These are phyloP conservation scores for Zootermopsis nevadensis DNA, from an alignment of 2,888 invertebrate genomes.

Conservation along the genomic window DNA sequence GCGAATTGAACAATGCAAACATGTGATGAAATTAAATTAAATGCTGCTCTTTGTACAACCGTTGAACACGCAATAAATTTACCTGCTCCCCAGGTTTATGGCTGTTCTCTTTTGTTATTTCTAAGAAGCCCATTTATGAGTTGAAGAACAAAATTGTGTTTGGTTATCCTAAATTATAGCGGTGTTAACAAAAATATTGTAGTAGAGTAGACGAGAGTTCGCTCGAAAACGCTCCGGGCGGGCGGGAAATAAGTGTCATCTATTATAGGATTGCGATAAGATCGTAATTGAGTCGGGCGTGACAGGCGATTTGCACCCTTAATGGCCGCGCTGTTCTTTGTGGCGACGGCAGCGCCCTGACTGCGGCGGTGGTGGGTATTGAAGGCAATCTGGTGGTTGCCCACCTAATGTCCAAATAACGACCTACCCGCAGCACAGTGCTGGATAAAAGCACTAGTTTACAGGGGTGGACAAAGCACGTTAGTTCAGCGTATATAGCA, in stretches of 20 bases:
- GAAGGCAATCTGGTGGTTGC: conserved; percentile 48
- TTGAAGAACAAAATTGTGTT: conserved; percentile 27
- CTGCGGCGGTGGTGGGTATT: conserved; percentile 38
- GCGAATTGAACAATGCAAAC: neutral
- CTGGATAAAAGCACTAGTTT: conserved; percentile 29
- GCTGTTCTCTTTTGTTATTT: conserved; percentile 23
- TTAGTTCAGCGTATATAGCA: neutral
- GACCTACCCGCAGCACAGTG: conserved; percentile 38
- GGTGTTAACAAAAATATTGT: conserved; percentile 35
- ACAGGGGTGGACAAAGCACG: neutral
- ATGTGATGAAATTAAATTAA: conserved; percentile 10
- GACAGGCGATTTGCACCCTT: conserved; percentile 52
- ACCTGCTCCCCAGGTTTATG: neutral
- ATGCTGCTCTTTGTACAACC: neutral
- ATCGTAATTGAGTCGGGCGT: conserved; percentile 52
- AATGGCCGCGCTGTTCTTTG: conserved; percentile 50
- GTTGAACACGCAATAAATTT: conserved; percentile 8
- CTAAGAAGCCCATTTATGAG: conserved; percentile 10
- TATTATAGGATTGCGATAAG: conserved; percentile 52
- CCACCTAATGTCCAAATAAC: conserved; percentile 49
- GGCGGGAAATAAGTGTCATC: conserved; percentile 51
- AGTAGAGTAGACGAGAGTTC: neutral
- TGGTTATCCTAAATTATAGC: conserved; percentile 28
- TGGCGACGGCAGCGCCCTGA: conserved; percentile 33
- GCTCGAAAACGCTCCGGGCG: conserved; percentile 12